Base-by-base conservation (phyloP, 92 coral and sea anemone genomes). In the Palythoa grandiflora region DNA sequence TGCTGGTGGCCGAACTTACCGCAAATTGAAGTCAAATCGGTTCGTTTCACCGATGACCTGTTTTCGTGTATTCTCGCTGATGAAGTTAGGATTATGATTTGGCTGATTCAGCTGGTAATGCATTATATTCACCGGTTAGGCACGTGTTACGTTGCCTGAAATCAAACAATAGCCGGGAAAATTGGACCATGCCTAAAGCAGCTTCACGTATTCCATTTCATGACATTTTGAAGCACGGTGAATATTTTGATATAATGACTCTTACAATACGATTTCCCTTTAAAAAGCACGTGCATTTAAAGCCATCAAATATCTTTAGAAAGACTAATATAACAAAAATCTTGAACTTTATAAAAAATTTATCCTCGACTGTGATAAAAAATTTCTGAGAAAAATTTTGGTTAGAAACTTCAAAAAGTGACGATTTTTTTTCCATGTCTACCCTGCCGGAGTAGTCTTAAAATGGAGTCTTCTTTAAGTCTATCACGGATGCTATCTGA, bases 241-340 rank as follows among this genome's bases (percentile, higher is more conserved):
- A 84, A 76, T 38, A 35, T 70, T 39, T 38, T 65, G 53, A 28
- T 39, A 87, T 94, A 93, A 94, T 93, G 88, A 35, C 89, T 39
- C 73, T 87, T 84, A 87, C 94, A 91, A 93, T 95, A 90, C 84
- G 91, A 91, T 87, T 94, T 91, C 93, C 84, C 89, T 89, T 75
- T 77, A 53, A 80, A 91, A 89, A 91, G 86, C 98, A 94, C 98
- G 96, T 94, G 98, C 70, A 93, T 80, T 85, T 59, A 78, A 53
- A 73, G 65, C 89, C 85, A 93, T 89, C 90, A 89, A 89, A 84
- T 74, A 84, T 80, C 88, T 89, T 51, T 66, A 79, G 52, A 65
- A 61, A 44, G 53, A 17, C n/a, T 17, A 1, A 68, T 84, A 87
- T 86, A 91, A 93, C 96, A 94, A 93, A 89, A 91, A 79, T 90